Base-by-base conservation (phyloP, 2,797 vertebrate genomes). In the Austrolebias charrua region DNA sequence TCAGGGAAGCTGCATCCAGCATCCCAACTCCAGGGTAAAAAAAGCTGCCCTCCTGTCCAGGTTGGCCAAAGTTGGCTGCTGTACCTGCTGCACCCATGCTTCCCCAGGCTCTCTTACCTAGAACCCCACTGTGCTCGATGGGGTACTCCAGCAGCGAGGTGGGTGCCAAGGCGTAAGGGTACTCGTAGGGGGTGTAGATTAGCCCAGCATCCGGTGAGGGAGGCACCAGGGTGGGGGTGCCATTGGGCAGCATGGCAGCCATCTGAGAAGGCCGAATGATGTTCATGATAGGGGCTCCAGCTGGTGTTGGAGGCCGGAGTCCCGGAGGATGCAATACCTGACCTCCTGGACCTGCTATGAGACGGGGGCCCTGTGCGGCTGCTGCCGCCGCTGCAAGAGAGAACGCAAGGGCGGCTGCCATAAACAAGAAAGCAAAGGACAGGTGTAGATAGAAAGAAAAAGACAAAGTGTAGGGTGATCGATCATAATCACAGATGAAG, bases 331-430 rank as follows among this genome's bases (percentile, higher is more conserved):
- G 87, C 78, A 93, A 78, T 74, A 93, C 91, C 76, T 93, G 93
- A 78, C 93, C 92, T 2, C 71, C 9, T 46, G 91, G 86, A 75
- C 85, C 83, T 35, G 92, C 90, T 62, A 94, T 94, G 73, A 94
- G 92, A 52, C 93, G 91, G 29, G 83, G 90, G 69, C 92, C 93
- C 86, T 93, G 93, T 76, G 92, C 91, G 71, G 91, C 91, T 4
- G 92, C 93, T 18, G 93, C 93, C 68, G 93, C 93, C 15, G 93
- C 93, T 93, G 93, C 92, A 93, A 93, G 93, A 93, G 93, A 94
- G 88, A 94, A 93, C 73, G 93, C 93, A 94, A 94, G 90, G 91
- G 90, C 86, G 89, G 91, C 92, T 93, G 92, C 91, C 88, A 88
- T 92, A 92, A 90, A 89, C 88, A 82, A 90, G 86, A 90, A 83